Conservation (phyloP, 2,113 vertebrate genomes). For the Xiphophorus hellerii region DNA sequence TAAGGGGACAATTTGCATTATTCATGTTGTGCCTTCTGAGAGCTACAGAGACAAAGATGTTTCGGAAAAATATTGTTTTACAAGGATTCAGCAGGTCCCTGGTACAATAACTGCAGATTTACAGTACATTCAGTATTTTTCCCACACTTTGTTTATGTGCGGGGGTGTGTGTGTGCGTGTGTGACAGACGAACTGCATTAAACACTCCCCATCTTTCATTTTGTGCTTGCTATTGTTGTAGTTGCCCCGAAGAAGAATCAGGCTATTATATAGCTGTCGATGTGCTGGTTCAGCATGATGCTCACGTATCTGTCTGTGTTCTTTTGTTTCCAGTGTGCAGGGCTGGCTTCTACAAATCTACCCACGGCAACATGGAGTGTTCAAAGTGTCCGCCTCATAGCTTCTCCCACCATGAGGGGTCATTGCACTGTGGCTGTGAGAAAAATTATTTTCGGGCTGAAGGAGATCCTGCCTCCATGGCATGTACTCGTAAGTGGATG, state of each 20-base stretch:
- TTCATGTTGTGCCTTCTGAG: conserved; percentile 72
- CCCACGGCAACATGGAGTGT: conserved; percentile 88
- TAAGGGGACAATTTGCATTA: conserved; percentile 78
- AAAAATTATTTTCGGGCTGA: conserved; percentile 97
- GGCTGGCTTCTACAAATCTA: conserved; percentile 95
- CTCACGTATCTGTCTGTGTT: conserved; percentile 56
- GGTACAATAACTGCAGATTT: conserved; percentile 38
- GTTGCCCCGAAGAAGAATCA: conserved; percentile 24
- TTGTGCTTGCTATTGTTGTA: conserved; percentile 24
- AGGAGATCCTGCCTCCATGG: conserved; percentile 95
- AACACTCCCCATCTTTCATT: conserved; percentile 30
- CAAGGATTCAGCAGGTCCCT: conserved; percentile 34
- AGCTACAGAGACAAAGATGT: conserved; percentile 55
- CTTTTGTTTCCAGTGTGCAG: conserved; percentile 85
- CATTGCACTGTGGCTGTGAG: conserved; percentile 93
- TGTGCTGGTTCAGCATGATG: conserved; percentile 38
- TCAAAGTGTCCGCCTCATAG: conserved; percentile 96
- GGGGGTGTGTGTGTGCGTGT: conserved; percentile 7
- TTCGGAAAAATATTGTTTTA: conserved; percentile 52
- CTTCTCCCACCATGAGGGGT: conserved; percentile 89
- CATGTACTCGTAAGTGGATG: conserved; percentile 91
- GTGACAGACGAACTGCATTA: conserved; percentile 9
- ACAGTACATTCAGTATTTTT: conserved; percentile 20
- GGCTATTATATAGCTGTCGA: conserved; percentile 24
- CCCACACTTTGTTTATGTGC: conserved; percentile 12